Conservation (phyloP, 2,888 invertebrate species). For the Autographa gamma region DNA sequence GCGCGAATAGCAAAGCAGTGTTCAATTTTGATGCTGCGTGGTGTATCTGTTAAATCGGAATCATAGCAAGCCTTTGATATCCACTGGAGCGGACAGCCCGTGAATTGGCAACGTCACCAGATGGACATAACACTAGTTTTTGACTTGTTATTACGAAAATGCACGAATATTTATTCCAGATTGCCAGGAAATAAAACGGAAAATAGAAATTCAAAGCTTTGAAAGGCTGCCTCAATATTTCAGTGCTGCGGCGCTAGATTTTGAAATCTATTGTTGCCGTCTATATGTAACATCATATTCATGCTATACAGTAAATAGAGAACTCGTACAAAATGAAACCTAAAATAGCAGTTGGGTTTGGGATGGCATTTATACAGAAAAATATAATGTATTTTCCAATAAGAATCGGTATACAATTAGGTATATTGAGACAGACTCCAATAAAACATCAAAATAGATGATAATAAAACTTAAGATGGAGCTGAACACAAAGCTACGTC, state of each 20-base stretch:
- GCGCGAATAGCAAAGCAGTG: conserved; percentile 23
- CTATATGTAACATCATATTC: background rate
- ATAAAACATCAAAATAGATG: background rate
- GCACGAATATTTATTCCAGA: conserved; percentile 15
- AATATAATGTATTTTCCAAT: no score
- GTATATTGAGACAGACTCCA: no score
- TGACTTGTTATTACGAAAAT: conserved; percentile 29
- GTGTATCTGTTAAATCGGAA: conserved; percentile 29
- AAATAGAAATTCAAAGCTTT: background rate
- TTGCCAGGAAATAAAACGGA: background rate
- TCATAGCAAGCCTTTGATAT: conserved; percentile 41
- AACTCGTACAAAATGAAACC: background rate
- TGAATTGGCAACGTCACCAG: conserved; percentile 30
- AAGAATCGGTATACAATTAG: no score
- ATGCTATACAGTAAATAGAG: background rate
- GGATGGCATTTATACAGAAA: no score
- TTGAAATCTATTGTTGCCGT: background rate
- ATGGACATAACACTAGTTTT: conserved; percentile 32
- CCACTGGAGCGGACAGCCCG: conserved; percentile 44
- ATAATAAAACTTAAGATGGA: conserved; percentile 1
- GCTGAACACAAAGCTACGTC: conserved; percentile 39
- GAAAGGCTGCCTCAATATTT: background rate
- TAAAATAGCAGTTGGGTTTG: background rate
- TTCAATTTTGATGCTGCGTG: conserved; percentile 31
- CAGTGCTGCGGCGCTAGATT: background rate